phyloP scores from a whole-genome alignment of 2,888 invertebrate genomes.

The Proisotoma minuta region DNA sequence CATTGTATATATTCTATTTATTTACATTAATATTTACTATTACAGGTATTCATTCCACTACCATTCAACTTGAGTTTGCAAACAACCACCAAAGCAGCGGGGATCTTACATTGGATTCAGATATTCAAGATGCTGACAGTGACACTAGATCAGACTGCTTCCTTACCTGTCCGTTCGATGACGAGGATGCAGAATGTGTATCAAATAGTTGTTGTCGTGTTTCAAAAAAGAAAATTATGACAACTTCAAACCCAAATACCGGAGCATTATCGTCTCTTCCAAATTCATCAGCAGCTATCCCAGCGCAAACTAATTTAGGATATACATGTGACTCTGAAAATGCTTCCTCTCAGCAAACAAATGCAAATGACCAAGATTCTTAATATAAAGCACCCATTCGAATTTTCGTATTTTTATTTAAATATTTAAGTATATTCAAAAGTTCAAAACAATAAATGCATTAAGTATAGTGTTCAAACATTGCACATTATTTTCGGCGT shows the following conservation, averaged over 20 bases:
- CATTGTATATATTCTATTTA: too few relatives aligned
- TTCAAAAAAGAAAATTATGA: background rate
- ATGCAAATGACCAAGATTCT: background rate
- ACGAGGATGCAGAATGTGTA: background rate
- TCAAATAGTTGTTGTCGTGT: constrained; percentile 9
- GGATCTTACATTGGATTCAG: background rate
- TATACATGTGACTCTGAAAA: background rate
- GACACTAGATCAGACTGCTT: constrained; percentile 5
- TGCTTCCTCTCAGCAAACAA: background rate
- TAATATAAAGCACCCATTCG: background rate
- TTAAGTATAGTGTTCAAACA: too few relatives aligned
- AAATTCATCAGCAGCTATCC: too few relatives aligned
- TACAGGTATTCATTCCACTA: constrained; percentile 98
- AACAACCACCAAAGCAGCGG: background rate
- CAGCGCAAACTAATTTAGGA: background rate
- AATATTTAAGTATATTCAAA: background rate
- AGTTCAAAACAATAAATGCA: background rate
- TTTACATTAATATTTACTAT: too few relatives aligned
- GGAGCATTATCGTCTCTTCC: too few relatives aligned
- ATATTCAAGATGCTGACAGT: background rate
- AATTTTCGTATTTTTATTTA: background rate
- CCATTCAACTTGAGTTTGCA: constrained; percentile 89
- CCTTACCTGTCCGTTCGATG: constrained; percentile 9
- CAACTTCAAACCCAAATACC: background rate
- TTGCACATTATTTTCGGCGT: too few relatives aligned